Conservation (phyloP, 2,888 invertebrate species). For the Ennomos erosarius region DNA sequence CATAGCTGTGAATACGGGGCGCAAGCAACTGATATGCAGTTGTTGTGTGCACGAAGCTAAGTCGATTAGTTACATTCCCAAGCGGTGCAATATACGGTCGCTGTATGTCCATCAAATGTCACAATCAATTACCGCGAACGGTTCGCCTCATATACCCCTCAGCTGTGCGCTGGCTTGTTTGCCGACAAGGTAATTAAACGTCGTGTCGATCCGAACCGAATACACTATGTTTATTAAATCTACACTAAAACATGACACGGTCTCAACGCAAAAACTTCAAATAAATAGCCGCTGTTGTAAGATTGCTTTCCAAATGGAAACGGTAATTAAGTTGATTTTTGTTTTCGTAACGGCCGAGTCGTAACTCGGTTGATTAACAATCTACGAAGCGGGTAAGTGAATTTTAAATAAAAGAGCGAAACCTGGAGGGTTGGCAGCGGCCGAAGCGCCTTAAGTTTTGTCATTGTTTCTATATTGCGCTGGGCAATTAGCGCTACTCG, state of each 20-base stretch:
- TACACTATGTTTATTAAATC: constrained; percentile 38
- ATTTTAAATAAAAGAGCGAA: constrained; percentile 82
- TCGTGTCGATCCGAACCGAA: constrained; percentile 50
- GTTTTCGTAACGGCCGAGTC: constrained; percentile 68
- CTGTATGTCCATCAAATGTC: constrained; percentile 79
- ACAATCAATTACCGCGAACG: constrained; percentile 78
- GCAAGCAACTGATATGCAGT: constrained; percentile 11
- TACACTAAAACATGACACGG: constrained; percentile 22
- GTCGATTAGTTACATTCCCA: constrained; percentile 53
- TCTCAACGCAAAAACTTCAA: background rate
- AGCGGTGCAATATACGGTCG: constrained; percentile 66
- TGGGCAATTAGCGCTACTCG: constrained; percentile 80
- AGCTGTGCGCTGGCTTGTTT: constrained; percentile 38
- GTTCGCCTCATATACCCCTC: constrained; percentile 50
- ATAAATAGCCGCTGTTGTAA: constrained; percentile 44
- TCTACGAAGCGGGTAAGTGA: constrained; percentile 78
- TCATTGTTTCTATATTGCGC: constrained; percentile 83
- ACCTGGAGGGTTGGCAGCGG: constrained; percentile 63
- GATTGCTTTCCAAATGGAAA: constrained; percentile 51
- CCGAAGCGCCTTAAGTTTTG: constrained; percentile 76
- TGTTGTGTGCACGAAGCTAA: constrained; percentile 35
- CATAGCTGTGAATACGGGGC: constrained; percentile 14
- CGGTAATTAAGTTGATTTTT: constrained; percentile 72
- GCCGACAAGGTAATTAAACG: constrained; percentile 64
- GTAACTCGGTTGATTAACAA: constrained; percentile 74